Evolutionary conservation across 2,888 invertebrate species (phyloP), one percentile per base, ranked within the genome.

Genomic region (Gnatocerus cornutus): DNA sequence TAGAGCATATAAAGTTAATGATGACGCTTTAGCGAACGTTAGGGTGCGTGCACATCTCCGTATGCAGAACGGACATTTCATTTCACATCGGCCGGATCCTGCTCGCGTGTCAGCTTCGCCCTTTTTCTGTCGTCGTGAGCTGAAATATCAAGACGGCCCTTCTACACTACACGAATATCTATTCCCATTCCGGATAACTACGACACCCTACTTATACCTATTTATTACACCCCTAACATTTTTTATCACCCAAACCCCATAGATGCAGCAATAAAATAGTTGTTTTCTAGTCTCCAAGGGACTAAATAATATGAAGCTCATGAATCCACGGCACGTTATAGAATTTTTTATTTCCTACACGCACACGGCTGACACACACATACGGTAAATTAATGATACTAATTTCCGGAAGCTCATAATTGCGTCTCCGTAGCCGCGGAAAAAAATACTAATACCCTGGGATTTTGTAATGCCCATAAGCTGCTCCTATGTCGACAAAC

Each of bases 11-110:
- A 69, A 73, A 73, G 73, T 71, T 71, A 73, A 73, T 73, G 73
- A 73, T 69, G 71, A 56, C 69, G 68, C 58, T 72, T 72, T 71
- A 64, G 71, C 69, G 62, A 50, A 48, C 69, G 48, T 69, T 52
- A 50, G 69, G 73, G 76, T 74, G 76, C 75, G 78, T 77, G 78
- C 76, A 76, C 73, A 73, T 76, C 72, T 72, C 68, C 74, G 74
- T 77, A 76, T 77, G 77, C 77, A 78, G 73, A 77, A 74, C 75
- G 76, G 75, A 71, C 77, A 75, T 68, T 77, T 77, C 75, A 76
- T 77, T 77, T 77, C 74, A 76, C 73, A 74, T 76, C 73, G 73
- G 73, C 71, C 66, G 67, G 67, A 69, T 72, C 48, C 76, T 62
- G 71, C 65, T 75, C 68, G 73, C 75, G 73, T 76, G 73, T 71